Evolutionary conservation across 2,797 vertebrate species (phyloP), one percentile per base, ranked within the genome.

Genomic region (Martes flavigula): DNA sequence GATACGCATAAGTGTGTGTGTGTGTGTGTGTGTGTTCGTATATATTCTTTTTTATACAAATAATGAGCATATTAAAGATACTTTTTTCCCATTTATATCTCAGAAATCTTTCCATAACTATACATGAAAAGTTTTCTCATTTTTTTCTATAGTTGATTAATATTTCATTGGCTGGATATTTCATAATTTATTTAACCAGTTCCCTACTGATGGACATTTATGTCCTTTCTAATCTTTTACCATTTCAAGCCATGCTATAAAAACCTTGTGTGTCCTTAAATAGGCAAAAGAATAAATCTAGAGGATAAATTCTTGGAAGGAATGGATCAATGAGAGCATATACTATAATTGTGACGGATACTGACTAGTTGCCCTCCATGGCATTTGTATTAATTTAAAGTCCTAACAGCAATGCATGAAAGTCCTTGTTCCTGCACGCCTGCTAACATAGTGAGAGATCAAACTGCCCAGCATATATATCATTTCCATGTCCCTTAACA

Each of bases 71-170:
- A 78, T 17, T 35, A 60, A 60, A 87, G 60, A 94, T n/a, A 78
- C 35, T 77, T 79, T 94, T 91, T 82, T 78, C 35, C 85, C 64
- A 96, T 27, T 88, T 95, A 40, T 27, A 87, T 58, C 43, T 96
- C 62, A 91, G 66, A 87, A 54, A 46, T 11, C 32, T 60, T 83
- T 87, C 32, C 5, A 13, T 40, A 93, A 54, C 18, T 77, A 30
- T 35, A 38, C 51, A 75, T 66, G 40, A 93, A 94, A 94, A 72
- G 4, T 18, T 94, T 72, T 73, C 70, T 86, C 30, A 75, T 83
- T 97, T 85, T 89, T 85, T 90, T 96, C 90, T 51, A 90, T 2
- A 92, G 46, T 25, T 96, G 46, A 85, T 87, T 73, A 94, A 92
- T 87, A 90, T 75, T 93, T 96, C 66, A 93, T 13, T 94, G 43